Evolutionary conservation across 2,888 invertebrate genomes (phyloP), one percentile per base, ranked within the genome.

Genomic region (Scaptomyza cyrtandrae): DNA sequence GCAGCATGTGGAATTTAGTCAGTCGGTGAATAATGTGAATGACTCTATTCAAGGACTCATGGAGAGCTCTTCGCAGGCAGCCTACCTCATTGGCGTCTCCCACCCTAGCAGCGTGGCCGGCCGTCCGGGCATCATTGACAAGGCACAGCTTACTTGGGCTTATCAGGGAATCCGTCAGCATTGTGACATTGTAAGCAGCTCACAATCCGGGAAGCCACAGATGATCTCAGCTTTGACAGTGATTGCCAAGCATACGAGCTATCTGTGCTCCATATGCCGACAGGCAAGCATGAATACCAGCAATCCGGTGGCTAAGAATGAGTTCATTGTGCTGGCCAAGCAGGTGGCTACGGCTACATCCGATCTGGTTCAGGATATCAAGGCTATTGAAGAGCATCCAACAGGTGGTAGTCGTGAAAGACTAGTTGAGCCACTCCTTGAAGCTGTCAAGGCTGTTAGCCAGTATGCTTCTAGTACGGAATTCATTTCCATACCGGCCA

Each of bases 321-420:
- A 98, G 92, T 99, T 99, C 92, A 98, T 99, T 58, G 98, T 99
- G 91, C 97, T 98, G 75, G 99, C 99, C 58, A 98, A 98, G 91
- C 98, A 99, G 89, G 98, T 99, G 2, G 99, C 99, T 53, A 97
- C 97, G 92, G 97, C 97, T 16, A 99, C 99, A 0, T 97, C 98
- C 0, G 95, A 95, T 73, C 94, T 99, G 19, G 99, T 99, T 19
- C 97, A 97, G 91, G 97, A 98, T 91, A 98, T 99, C 86, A 99
- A 99, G 93, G 96, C 95, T 0, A 92, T 96, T 35, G 98, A 99
- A 91, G 94, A 95, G 33, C 96, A 97, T 87, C 98, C 97, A 83
- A 95, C 95, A 13, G 95, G 96, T 78, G 94, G 94, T 31, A 96
- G 96, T 90, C 94, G 96, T 0, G 93, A 94, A 10, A 94, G 95